A percentile compares a stretch with the other conserved stretches of the same genome.
Evolutionary conservation across 2,797 vertebrate species (phyloP).

Genomic region (Neopelma chrysocephalum): DNA sequence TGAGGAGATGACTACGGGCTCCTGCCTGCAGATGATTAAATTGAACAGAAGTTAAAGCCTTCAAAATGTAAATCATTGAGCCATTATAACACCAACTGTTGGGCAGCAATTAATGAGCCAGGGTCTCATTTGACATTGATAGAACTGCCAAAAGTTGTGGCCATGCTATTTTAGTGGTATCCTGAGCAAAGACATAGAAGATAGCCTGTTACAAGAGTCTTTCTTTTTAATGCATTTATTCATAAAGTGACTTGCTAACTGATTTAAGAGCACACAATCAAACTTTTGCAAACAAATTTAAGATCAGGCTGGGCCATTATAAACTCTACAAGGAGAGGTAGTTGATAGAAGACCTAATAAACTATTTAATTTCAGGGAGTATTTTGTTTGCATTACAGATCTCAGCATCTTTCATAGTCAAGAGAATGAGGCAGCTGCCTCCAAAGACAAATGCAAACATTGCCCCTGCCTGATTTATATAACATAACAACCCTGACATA

Average conservation of each 20-base stretch:
- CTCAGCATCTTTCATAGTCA: neutral
- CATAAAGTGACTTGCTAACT: neutral
- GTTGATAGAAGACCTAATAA: neutral
- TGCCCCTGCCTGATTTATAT: neutral
- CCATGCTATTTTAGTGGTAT: neutral
- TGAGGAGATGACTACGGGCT: neutral
- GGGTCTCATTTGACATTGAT: neutral
- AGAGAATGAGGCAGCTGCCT: neutral
- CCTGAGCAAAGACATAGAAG: neutral
- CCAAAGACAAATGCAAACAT: neutral
- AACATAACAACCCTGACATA: neutral
- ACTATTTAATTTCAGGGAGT: neutral
- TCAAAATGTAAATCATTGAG: neutral
- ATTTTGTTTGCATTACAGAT: neutral
- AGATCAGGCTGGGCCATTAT: neutral
- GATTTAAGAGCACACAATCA: neutral
- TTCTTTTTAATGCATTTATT: neutral
- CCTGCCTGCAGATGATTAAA: neutral
- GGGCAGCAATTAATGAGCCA: slow-evolving; percentile 1
- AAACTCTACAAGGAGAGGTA: neutral
- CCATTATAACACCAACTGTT: neutral
- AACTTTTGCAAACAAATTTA: neutral
- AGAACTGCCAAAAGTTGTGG: neutral
- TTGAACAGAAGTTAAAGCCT: neutral
- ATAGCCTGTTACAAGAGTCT: neutral